These are phyloP conservation scores for Oryzias dopingdopingensis DNA, from an alignment of 2,797 vertebrate species.

Conservation along the genomic window DNA sequence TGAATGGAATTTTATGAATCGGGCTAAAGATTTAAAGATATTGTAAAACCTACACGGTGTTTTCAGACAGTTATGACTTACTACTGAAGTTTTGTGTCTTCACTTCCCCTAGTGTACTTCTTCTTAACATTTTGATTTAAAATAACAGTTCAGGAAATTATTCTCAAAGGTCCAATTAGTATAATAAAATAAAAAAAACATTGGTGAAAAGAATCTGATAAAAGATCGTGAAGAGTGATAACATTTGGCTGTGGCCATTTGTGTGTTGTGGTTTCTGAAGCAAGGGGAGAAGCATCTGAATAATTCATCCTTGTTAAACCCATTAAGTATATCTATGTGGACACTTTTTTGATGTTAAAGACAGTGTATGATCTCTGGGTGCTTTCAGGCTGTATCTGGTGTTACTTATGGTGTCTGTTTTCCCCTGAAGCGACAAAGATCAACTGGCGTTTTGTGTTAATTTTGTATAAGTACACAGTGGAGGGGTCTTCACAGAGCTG, in stretches of 20 bases:
- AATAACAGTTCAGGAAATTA: slow-evolving; percentile 22
- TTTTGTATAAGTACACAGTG: slow-evolving; percentile 57
- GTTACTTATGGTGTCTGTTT: slow-evolving; percentile 63
- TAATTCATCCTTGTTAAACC: slow-evolving; percentile 74
- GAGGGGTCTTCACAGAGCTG: slow-evolving; percentile 30
- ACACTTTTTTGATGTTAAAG: slow-evolving; percentile 76
- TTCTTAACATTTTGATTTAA: slow-evolving; percentile 29
- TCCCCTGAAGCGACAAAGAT: slow-evolving; percentile 77
- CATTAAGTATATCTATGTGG: slow-evolving; percentile 74
- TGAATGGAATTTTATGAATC: background rate
- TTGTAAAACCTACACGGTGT: slow-evolving; percentile 25
- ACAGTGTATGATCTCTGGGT: slow-evolving; percentile 71
- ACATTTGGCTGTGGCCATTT: slow-evolving; percentile 49
- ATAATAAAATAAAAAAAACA: slow-evolving; percentile 30
- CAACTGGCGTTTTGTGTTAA: slow-evolving; percentile 65
- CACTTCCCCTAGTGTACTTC: slow-evolving; percentile 3
- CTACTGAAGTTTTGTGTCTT: slow-evolving; percentile 19
- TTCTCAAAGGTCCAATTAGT: slow-evolving; percentile 43
- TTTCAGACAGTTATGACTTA: slow-evolving; percentile 16
- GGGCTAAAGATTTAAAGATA: slow-evolving; percentile 10
- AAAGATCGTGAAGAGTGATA: slow-evolving; percentile 36
- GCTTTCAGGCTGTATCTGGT: slow-evolving; percentile 65
- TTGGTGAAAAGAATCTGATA: slow-evolving; percentile 14
- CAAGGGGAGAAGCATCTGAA: slow-evolving; percentile 61
- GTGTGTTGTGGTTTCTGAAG: slow-evolving; percentile 40